Conservation (phyloP, 2,888 invertebrate genomes). For the Molanna angustata region DNA sequence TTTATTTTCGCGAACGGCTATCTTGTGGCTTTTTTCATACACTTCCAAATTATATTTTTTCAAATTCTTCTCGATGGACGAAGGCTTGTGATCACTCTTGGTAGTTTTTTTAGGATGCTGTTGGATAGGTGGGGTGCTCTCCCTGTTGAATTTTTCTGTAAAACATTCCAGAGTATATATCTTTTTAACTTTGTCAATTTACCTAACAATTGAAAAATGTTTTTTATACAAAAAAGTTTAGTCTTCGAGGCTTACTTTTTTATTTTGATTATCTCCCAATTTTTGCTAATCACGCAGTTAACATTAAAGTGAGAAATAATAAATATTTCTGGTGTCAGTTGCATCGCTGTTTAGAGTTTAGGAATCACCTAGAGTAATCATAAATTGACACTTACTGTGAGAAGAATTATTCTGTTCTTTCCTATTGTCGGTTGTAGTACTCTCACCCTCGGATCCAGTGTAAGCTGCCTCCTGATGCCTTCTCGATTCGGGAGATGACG, state of each 20-base stretch:
- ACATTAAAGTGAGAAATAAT: no score
- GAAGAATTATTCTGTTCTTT: constrained; percentile 29
- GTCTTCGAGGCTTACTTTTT: no score
- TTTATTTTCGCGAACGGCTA: constrained; percentile 12
- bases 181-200: no score
- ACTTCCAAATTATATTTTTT: constrained; percentile 14
- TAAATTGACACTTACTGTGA: constrained; percentile 33
- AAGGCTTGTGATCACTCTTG: no score
- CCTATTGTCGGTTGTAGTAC: constrained; percentile 36
- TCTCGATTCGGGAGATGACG: constrained; percentile 32
- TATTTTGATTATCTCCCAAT: no score
- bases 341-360: constrained; percentile 1
- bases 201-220: no score
- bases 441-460: constrained; percentile 31
- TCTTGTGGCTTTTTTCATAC: constrained; percentile 15
- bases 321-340: no score
- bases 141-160: constrained; percentile 25
- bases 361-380: constrained; percentile 20
- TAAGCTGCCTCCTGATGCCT: constrained; percentile 1
- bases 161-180: constrained; percentile 26
- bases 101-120: no score
- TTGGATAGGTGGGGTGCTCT: no score
- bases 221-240: no score
- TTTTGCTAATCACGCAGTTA: no score
- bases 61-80: constrained; percentile 12